Evolutionary conservation across 2,113 vertebrate genomes (phyloP).

Genomic region (Menura novaehollandiae): DNA sequence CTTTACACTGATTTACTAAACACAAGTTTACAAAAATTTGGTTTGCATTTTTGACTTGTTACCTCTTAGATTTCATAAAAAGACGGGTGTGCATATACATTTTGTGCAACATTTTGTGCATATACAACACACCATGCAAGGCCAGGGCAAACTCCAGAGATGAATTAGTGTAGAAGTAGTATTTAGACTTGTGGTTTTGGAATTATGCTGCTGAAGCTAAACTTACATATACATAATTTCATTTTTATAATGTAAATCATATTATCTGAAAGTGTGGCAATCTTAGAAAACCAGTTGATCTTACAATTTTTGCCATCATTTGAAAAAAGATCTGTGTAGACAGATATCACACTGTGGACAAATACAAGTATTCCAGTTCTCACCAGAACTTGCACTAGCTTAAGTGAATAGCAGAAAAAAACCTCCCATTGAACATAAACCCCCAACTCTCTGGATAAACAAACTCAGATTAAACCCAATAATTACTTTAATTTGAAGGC

Average conservation of each 20-base stretch:
- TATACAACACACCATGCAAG: background rate
- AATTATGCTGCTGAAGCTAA: background rate
- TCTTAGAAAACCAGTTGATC: background rate
- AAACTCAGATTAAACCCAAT: background rate
- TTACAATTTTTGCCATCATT: background rate
- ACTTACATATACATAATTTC: background rate
- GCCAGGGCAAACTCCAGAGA: background rate
- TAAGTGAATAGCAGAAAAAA: background rate
- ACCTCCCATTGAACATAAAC: background rate
- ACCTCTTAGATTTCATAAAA: background rate
- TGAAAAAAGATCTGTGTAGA: background rate
- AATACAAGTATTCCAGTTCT: background rate
- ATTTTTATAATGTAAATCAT: background rate
- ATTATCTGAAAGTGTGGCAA: background rate
- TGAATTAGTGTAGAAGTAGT: background rate
- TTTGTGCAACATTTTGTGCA: background rate
- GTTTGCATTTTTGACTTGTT: background rate
- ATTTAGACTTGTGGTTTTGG: background rate
- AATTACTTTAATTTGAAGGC: background rate
- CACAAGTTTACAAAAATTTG: background rate
- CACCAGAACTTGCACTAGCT: background rate
- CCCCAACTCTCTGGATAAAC: fast-evolving
- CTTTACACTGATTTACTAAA: background rate
- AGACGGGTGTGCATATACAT: background rate
- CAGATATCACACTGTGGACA: background rate